Evolutionary conservation across 2,113 vertebrate genomes (phyloP).

Genomic region (Spea bombifrons): DNA sequence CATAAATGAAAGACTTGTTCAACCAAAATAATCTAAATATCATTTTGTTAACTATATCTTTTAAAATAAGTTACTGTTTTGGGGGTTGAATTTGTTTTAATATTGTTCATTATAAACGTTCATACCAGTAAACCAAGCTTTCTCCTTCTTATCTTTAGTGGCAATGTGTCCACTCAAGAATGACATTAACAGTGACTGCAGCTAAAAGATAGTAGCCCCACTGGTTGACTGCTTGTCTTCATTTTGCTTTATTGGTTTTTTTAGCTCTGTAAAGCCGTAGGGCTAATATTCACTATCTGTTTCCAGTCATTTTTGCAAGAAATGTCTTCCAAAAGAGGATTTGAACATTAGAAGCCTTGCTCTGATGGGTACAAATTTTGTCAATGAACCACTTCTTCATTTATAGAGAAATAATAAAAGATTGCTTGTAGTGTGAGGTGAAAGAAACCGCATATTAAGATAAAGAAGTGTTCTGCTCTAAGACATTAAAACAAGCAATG

Average conservation of each 20-base stretch:
- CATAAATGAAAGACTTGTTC: no score
- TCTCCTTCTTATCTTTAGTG: constrained; percentile 39
- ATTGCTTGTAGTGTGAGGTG: background rate
- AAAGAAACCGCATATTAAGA: background rate
- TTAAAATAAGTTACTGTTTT: no score
- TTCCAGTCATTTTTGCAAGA: constrained; percentile 11
- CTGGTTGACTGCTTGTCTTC: constrained; percentile 45
- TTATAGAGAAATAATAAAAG: constrained; percentile 23
- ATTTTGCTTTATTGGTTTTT: constrained; percentile 46
- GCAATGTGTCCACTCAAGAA: constrained; percentile 46
- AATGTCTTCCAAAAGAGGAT: constrained; percentile 21
- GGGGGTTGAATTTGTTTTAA: constrained; percentile 14
- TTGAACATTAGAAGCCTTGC: constrained; percentile 30
- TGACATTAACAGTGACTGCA: constrained; percentile 44
- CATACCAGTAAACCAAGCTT: constrained; percentile 24
- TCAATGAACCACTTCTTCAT: constrained; percentile 29
- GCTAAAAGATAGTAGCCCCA: constrained; percentile 41
- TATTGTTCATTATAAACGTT: background rate
- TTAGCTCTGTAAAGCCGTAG: constrained; percentile 33
- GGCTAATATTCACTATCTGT: constrained; percentile 31
- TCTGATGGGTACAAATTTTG: constrained; percentile 29
- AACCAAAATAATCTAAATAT: no score
- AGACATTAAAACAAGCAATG: background rate
- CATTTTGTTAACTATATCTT: no score
- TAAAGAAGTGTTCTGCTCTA: constrained; percentile 4